phyloP scores from a whole-genome alignment of 2,113 vertebrate species.

The Alethe diademata region DNA sequence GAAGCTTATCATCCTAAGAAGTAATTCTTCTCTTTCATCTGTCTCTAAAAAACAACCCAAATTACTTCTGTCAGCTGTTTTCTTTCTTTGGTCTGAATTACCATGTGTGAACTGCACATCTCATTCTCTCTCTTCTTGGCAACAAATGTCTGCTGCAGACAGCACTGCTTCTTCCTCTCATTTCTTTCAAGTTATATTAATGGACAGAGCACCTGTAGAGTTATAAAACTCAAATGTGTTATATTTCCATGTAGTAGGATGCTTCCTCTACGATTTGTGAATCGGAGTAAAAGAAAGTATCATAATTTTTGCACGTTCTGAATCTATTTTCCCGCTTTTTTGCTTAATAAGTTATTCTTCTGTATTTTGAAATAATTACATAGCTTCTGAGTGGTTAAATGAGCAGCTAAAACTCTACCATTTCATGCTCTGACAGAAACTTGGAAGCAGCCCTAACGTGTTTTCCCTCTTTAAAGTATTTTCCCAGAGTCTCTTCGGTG shows the following conservation, averaged over 20 bases:
- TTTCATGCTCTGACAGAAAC: neutral
- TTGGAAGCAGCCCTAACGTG: neutral
- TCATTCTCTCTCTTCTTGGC: neutral
- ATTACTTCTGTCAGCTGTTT: neutral
- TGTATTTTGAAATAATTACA: neutral
- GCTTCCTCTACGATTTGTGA: neutral
- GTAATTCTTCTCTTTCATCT: neutral
- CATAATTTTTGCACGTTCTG: neutral
- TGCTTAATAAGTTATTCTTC: neutral
- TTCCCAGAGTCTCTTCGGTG: conserved; percentile 96
- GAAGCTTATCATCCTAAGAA: neutral
- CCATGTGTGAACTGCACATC: neutral
- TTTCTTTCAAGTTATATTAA: neutral
- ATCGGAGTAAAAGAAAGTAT: neutral
- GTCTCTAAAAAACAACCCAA: neutral
- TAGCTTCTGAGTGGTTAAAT: neutral
- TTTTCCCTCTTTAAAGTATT: conserved; percentile 76
- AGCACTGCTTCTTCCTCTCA: neutral
- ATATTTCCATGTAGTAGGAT: neutral
- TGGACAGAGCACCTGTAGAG: neutral
- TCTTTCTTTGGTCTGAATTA: neutral
- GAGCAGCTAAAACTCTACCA: neutral
- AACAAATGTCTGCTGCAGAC: neutral
- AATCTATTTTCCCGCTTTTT: neutral
- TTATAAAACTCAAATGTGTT: neutral